Percentiles rank a stretch among this genome's conserved stretches.
Conservation (phyloP, 1,140 invertebrate genomes). For the Drosophila sp. region DNA sequence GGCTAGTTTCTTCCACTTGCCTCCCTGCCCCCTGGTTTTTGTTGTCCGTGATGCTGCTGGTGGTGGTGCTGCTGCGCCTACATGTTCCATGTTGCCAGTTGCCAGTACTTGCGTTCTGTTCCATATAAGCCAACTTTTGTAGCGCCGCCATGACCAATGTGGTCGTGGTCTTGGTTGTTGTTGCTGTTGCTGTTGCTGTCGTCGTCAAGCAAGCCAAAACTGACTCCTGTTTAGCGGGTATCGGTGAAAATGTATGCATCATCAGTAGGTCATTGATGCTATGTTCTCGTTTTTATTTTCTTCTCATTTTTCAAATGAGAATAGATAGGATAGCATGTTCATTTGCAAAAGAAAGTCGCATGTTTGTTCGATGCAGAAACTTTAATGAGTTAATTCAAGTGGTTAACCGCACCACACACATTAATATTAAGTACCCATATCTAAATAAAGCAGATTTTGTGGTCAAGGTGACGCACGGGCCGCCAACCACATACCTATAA, state of each 20-base stretch:
- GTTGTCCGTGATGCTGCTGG: neutral
- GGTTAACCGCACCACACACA: slow-evolving; percentile 9
- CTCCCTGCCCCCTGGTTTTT: neutral
- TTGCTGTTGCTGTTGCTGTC: neutral
- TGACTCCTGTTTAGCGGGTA: slow-evolving; percentile 22
- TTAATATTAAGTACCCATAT: slow-evolving; percentile 1
- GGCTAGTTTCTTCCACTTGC: neutral
- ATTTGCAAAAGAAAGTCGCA: neutral
- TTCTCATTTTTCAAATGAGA: neutral
- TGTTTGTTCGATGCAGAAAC: neutral
- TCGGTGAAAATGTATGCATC: slow-evolving; percentile 20
- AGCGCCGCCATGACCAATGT: slow-evolving; percentile 20
- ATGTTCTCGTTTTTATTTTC: slow-evolving; percentile 13
- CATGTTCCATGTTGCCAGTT: slow-evolving; percentile 14
- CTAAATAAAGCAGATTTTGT: slow-evolving; percentile 16
- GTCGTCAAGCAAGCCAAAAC: slow-evolving; percentile 14
- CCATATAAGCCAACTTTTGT: slow-evolving; percentile 21
- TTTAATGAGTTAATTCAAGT: slow-evolving; percentile 18
- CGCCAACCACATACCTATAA: neutral
- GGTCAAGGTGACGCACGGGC: slow-evolving; percentile 11
- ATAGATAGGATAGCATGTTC: too few species aligned
- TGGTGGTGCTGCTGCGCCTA: slow-evolving; percentile 5
- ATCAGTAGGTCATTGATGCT: slow-evolving; percentile 18
- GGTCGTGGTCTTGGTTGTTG: neutral
- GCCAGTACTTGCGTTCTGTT: slow-evolving; percentile 15